Evolutionary conservation across 2,888 invertebrate species (phyloP), one percentile per base, ranked within the genome.

Genomic region (Heteromurus nitidus): DNA sequence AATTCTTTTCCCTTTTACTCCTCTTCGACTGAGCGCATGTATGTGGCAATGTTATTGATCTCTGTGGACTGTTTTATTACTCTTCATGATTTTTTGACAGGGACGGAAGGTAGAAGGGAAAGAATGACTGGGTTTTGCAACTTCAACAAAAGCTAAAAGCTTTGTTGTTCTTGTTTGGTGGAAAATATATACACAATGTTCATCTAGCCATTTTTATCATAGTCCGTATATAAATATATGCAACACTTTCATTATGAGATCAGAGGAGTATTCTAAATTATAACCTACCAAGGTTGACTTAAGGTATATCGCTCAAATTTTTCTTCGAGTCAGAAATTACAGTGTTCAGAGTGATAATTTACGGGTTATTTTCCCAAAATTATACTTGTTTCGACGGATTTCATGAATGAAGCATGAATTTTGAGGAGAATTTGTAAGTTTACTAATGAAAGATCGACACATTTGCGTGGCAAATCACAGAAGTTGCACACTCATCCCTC

Each of bases 1-100:
- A 69, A 69, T 36, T 69, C 55, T 55, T 69, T 69, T 69, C 53
- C 53, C 53, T 69, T 67, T 53, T 30, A 11, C 18, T 67, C 9
- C n/a, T n/a, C n/a, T n/a, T n/a, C n/a, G n/a, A n/a, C n/a, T n/a
- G n/a, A n/a, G n/a, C 20, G 28, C 55, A 16, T 28, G 3, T 47
- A 31, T 42, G 60, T 44, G 42, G 53, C 42, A 72, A 60, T 60
- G 70, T 72, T 72, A 72, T 72, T 72, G 70, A 72, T 72, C 70
- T 72, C 70, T 44, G 42, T 30, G 60, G 60, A 72, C 70, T 60
- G 44, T 44, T 72, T 72, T 72, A 72, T 72, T 58, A 28, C 70
- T 50, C 28, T 58, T 72, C 60, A 31, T 60, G 42, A 65, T 65
- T 20, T 3, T 62, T 31, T 31, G 62, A 31, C 62, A 62, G 70